These are phyloP conservation scores for Cyprinodon diabolis DNA, from an alignment of 2,797 vertebrate genomes.

Conservation along the genomic window DNA sequence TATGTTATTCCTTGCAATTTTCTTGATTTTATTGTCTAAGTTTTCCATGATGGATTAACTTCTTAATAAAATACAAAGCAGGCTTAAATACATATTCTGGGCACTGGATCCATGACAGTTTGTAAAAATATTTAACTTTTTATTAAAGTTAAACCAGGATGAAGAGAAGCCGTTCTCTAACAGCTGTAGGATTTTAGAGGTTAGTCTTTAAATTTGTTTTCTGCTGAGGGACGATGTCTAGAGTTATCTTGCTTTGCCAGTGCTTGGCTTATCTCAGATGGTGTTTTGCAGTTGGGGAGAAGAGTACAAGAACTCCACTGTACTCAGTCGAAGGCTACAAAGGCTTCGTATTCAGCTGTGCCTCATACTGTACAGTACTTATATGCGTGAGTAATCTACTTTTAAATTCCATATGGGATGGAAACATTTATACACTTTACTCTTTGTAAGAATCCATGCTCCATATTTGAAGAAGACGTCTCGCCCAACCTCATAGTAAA, in stretches of 20 bases:
- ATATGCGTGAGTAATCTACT: slow-evolving; percentile 42
- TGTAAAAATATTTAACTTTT: slow-evolving; percentile 1
- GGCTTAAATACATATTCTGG: slow-evolving; percentile 28
- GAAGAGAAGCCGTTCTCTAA: slow-evolving; percentile 8
- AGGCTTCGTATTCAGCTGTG: slow-evolving; percentile 25
- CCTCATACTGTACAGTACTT: slow-evolving; percentile 27
- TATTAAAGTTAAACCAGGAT: not conserved
- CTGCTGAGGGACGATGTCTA: slow-evolving; percentile 26
- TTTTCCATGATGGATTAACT: slow-evolving; percentile 31
- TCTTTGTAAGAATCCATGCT: slow-evolving; percentile 41
- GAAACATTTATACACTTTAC: slow-evolving; percentile 47
- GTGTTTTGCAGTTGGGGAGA: slow-evolving; percentile 30
- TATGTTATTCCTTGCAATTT: slow-evolving; percentile 27
- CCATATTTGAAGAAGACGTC: slow-evolving; percentile 43
- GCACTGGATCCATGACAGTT: slow-evolving; percentile 7
- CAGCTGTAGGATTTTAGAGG: slow-evolving; percentile 32
- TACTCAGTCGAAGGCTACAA: slow-evolving; percentile 34
- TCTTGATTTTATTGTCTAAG: slow-evolving; percentile 6
- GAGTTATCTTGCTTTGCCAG: slow-evolving; percentile 58
- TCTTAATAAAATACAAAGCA: slow-evolving; percentile 9
- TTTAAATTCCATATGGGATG: slow-evolving; percentile 35
- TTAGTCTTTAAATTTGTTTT: slow-evolving; percentile 44
- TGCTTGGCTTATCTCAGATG: slow-evolving; percentile 48
- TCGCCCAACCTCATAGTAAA: slow-evolving; percentile 24
- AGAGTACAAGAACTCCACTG: not conserved